Percentiles rank a stretch among this genome's conserved stretches.
Conservation (phyloP, 2,888 invertebrate species). For the Pammene aurita region DNA sequence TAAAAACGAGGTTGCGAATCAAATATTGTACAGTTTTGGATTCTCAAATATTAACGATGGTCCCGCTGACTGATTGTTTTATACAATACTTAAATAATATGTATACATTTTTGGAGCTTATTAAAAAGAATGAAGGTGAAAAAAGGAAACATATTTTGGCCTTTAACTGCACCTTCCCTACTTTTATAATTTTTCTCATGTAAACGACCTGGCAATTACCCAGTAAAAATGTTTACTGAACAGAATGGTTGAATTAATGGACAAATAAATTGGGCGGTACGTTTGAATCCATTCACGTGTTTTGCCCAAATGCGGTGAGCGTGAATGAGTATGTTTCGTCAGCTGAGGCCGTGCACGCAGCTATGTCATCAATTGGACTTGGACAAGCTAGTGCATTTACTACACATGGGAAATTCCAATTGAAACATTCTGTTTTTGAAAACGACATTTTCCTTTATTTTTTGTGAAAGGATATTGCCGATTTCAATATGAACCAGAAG, state of each 20-base stretch:
- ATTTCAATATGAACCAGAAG: too few relatives aligned
- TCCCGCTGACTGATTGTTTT: not conserved
- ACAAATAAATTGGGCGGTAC: not conserved
- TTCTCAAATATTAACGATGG: not conserved
- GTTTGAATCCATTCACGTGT: not conserved
- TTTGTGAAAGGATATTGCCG: too few relatives aligned
- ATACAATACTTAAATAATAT: not conserved
- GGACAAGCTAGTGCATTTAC: not conserved
- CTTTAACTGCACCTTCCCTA: too few relatives aligned
- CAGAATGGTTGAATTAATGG: not conserved
- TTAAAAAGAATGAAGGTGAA: too few relatives aligned
- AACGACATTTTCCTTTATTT: too few relatives aligned
- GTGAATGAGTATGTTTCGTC: not conserved
- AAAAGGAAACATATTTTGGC: too few relatives aligned
- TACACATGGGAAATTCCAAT: too few relatives aligned
- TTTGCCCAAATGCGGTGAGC: not conserved
- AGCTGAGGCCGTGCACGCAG: not conserved
- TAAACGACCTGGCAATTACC: not conserved
- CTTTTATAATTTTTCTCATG: not conserved
- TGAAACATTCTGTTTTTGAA: too few relatives aligned
- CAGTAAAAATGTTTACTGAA: not conserved
- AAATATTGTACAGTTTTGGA: not conserved
- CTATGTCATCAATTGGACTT: conserved; percentile 1
- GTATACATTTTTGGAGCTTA: too few relatives aligned
- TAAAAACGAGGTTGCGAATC: conserved; percentile 1